Percentiles rank a stretch among this genome's conserved stretches.
Conservation (phyloP, 2,113 vertebrate species). For the Barbus barbus region DNA sequence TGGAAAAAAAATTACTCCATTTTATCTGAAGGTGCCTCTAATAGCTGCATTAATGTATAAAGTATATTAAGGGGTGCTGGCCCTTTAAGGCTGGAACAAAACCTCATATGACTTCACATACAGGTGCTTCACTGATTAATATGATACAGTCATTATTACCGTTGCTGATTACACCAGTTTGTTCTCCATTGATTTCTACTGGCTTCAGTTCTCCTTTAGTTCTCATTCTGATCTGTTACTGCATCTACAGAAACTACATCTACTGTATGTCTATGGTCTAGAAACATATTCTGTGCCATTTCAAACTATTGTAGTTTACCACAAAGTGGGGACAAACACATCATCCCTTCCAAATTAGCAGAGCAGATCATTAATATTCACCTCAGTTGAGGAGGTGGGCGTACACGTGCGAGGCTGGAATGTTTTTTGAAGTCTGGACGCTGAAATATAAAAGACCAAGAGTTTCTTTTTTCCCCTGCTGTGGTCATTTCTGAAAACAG, state of each 20-base stretch:
- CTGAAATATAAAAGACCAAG: neutral
- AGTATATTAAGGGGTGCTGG: neutral
- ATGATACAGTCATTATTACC: neutral
- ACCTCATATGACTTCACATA: neutral
- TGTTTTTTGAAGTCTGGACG: neutral
- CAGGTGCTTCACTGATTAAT: neutral
- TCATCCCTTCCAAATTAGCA: conserved; percentile 36
- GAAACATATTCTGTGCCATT: neutral
- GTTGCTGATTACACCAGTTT: neutral
- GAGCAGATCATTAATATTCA: conserved; percentile 43
- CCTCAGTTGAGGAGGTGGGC: conserved; percentile 18
- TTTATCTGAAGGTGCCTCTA: conserved; percentile 30
- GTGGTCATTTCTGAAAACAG: conserved; percentile 18
- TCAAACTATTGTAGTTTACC: conserved; percentile 38
- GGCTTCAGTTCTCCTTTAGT: neutral
- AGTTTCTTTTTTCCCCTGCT: neutral
- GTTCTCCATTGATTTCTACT: neutral
- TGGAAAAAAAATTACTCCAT: no score
- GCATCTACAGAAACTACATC: neutral
- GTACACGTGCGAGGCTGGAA: neutral
- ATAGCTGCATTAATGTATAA: conserved; percentile 12
- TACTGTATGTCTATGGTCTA: neutral
- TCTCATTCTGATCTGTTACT: neutral
- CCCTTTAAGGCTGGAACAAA: neutral
- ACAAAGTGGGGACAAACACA: conserved; percentile 8